Conservation (phyloP, 2,113 vertebrate species). For the Epinephelus lanceolatus region DNA sequence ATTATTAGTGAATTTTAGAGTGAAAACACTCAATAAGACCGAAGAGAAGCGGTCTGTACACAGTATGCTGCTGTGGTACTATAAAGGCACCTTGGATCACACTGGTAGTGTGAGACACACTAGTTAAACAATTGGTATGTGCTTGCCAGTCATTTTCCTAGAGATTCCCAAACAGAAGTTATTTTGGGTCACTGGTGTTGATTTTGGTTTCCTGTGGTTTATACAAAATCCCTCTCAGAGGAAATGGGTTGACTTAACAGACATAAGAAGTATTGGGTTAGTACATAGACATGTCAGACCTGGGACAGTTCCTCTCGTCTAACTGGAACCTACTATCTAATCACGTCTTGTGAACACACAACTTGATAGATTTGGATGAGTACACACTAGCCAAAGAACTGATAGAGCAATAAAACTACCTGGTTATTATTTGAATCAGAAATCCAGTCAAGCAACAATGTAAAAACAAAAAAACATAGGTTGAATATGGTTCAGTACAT, state of each 20-base stretch:
- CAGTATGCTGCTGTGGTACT: neutral
- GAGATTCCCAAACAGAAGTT: constrained; percentile 66
- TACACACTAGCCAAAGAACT: neutral
- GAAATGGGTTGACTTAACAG: constrained; percentile 41
- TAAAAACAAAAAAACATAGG: neutral
- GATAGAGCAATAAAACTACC: neutral
- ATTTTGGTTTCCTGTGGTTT: constrained; percentile 69
- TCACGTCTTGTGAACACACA: neutral
- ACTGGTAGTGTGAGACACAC: constrained; percentile 3
- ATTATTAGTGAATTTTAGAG: neutral
- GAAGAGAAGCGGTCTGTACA: neutral
- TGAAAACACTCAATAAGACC: neutral
- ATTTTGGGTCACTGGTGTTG: constrained; percentile 69
- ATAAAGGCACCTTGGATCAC: neutral
- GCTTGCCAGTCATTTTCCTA: constrained; percentile 55
- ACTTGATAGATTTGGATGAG: neutral
- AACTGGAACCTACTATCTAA: neutral
- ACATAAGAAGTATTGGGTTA: constrained; percentile 3
- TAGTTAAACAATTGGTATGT: constrained; percentile 47
- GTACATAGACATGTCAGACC: constrained; percentile 1
- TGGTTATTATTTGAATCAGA: neutral
- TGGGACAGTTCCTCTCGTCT: neutral
- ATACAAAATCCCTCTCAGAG: constrained; percentile 44
- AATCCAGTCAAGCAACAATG: neutral
- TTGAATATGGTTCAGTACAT: neutral